These are phyloP conservation scores for Chionis minor DNA, from an alignment of 2,113 vertebrate species.

Conservation along the genomic window DNA sequence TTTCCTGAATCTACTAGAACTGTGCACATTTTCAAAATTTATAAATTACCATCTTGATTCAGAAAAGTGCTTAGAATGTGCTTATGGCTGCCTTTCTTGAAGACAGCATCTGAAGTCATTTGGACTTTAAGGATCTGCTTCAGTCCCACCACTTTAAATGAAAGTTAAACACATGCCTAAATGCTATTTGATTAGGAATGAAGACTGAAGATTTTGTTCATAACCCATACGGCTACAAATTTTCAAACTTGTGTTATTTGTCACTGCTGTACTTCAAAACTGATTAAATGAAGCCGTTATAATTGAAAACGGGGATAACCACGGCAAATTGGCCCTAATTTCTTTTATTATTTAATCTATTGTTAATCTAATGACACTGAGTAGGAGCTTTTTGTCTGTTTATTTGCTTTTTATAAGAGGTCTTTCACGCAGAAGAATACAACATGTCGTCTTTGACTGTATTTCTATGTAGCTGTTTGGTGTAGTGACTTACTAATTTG, in stretches of 20 bases:
- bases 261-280: constrained; percentile 16
- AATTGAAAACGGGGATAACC: constrained; percentile 35
- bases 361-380: constrained; percentile 50
- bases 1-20: constrained; percentile 14
- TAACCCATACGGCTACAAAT: background rate
- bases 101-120: background rate
- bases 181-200: background rate
- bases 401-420: constrained; percentile 41
- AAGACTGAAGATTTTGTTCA: constrained; percentile 9
- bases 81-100: background rate
- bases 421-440: constrained; percentile 33
- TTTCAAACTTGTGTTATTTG: constrained; percentile 28
- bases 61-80: constrained; percentile 2
- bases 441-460: constrained; percentile 12
- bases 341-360: constrained; percentile 32
- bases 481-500: constrained; percentile 53
- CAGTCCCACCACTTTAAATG: background rate
- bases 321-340: constrained; percentile 17
- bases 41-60: background rate
- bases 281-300: constrained; percentile 32
- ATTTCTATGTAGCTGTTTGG: constrained; percentile 44
- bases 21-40: background rate
- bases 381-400: constrained; percentile 39
- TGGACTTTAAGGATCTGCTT: background rate
- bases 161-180: background rate